Conservation (phyloP, 2,888 invertebrate genomes). For the Achlya flavicornis region DNA sequence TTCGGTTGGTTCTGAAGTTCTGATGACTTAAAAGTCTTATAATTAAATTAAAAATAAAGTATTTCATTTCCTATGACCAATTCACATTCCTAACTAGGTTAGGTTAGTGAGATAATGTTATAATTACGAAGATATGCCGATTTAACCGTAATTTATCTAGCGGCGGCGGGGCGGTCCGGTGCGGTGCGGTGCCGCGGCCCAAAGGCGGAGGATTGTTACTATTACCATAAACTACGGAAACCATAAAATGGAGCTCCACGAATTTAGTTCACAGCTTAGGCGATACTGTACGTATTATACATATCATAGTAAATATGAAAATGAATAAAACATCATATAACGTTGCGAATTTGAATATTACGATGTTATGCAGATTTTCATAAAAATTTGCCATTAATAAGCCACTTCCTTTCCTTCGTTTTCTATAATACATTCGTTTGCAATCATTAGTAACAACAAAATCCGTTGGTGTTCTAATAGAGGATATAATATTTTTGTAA, state of each 20-base stretch:
- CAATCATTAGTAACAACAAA: too few species aligned
- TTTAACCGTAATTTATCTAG: constrained; percentile 4
- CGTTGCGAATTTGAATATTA: constrained; percentile 36
- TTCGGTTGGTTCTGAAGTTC: too few species aligned
- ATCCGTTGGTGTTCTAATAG: too few species aligned
- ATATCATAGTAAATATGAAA: constrained; percentile 46
- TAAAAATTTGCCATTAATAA: too few species aligned
- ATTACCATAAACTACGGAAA: constrained; percentile 76
- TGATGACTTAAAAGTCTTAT: too few species aligned
- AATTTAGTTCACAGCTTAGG: constrained; percentile 59
- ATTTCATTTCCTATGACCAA: too few species aligned
- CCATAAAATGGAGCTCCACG: constrained; percentile 58
- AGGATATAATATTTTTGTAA: too few species aligned
- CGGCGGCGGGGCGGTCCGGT: background rate
- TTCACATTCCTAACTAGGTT: background rate
- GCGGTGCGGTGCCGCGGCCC: constrained; percentile 11
- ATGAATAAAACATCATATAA: constrained; percentile 42
- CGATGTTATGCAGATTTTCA: background rate
- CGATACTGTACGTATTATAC: constrained; percentile 42
- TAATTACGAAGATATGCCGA: constrained; percentile 5
- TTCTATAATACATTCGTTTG: too few species aligned
- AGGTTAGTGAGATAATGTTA: background rate
- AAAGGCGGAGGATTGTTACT: constrained; percentile 36
- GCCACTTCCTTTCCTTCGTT: too few species aligned
- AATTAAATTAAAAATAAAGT: too few species aligned